phyloP scores from a whole-genome alignment of 2,888 invertebrate species.

The Perithous albicinctus region DNA sequence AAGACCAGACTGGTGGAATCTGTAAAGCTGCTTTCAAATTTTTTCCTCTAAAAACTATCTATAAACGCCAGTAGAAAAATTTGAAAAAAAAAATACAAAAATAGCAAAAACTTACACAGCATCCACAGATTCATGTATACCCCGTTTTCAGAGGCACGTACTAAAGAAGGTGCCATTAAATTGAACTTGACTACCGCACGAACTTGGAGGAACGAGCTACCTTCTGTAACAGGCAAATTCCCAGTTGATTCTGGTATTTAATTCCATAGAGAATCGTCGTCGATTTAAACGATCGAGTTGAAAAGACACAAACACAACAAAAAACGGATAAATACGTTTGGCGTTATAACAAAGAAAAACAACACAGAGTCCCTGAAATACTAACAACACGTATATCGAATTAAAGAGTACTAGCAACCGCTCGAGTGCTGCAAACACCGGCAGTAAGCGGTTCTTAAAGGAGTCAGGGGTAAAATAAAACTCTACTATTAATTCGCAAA shows the following conservation, averaged over 20 bases:
- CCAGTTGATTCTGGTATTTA: constrained; percentile 43
- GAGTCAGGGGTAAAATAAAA: constrained; percentile 61
- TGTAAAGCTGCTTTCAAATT: constrained; percentile 15
- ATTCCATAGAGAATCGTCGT: constrained; percentile 40
- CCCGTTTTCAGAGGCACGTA: constrained; percentile 58
- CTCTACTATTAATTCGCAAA: constrained; percentile 10
- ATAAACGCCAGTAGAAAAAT: constrained; percentile 12
- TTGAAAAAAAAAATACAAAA: too few species aligned
- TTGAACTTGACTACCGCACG: constrained; percentile 27
- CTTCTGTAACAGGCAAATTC: constrained; percentile 19
- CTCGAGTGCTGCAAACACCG: constrained; percentile 61
- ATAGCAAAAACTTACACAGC: constrained; percentile 10
- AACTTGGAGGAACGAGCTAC: constrained; percentile 45
- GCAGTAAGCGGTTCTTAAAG: constrained; percentile 62
- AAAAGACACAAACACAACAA: constrained; percentile 11
- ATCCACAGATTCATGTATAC: constrained; percentile 53
- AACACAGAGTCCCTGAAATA: constrained; percentile 35
- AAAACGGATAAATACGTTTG: constrained; percentile 40
- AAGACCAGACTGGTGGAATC: not conserved
- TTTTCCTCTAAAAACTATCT: constrained; percentile 23
- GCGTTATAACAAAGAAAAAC: constrained; percentile 48
- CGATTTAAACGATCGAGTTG: constrained; percentile 5
- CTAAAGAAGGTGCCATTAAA: constrained; percentile 55
- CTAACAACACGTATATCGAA: constrained; percentile 66
- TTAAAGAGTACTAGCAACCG: constrained; percentile 62